These are phyloP conservation scores for Sylvilagus floridanus DNA, from an alignment of 2,797 vertebrate genomes.

Conservation along the genomic window DNA sequence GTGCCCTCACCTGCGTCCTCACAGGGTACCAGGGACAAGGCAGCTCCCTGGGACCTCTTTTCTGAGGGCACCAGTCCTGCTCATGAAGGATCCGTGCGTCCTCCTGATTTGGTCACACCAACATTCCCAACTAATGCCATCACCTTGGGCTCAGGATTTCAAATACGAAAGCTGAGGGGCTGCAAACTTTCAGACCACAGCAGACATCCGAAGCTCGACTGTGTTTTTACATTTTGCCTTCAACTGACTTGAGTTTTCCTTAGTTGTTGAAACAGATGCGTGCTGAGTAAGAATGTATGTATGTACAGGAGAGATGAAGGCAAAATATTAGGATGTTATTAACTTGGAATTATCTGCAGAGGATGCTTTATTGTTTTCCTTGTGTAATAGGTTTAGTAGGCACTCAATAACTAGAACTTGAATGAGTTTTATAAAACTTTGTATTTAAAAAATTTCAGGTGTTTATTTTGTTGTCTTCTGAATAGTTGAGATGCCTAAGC, in stretches of 20 bases:
- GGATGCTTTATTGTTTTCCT: conserved; percentile 10
- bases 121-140: background rate
- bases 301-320: background rate
- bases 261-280: background rate
- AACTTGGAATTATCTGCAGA: background rate
- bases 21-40: background rate
- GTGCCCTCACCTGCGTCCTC: background rate
- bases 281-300: background rate
- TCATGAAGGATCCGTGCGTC: background rate
- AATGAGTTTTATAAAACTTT: conserved; percentile 32
- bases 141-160: background rate
- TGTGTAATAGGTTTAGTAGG: background rate
- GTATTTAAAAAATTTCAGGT: conserved; percentile 14
- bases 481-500: conserved; percentile 41
- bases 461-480: conserved; percentile 40
- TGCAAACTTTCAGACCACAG: background rate
- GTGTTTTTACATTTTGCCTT: conserved; percentile 56
- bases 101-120: too few species aligned
- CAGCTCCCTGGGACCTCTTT: background rate
- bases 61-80: background rate
- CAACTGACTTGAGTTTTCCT: conserved; percentile 46
- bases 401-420: conserved; percentile 20
- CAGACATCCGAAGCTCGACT: conserved; percentile 28
- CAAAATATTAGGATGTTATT: conserved; percentile 33
- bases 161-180: background rate